A percentile compares a stretch with the other conserved stretches of the same genome.
Conservation (phyloP, 2,888 invertebrate species). For the Sericinus montela region DNA sequence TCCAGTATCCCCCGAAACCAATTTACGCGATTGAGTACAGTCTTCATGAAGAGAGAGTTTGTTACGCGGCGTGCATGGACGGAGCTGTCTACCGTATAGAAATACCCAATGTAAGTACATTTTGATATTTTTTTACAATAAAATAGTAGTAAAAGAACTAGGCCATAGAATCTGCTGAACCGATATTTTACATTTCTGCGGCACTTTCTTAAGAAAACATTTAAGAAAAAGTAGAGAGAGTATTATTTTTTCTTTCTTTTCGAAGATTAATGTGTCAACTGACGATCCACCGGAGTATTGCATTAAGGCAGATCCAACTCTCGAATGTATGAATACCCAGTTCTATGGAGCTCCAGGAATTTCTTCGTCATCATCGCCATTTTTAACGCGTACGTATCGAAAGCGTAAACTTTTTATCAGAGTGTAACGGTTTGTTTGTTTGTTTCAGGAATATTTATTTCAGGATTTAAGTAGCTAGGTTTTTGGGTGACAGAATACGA, state of each 20-base stretch:
- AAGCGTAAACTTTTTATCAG: too few species aligned
- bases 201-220: too few species aligned
- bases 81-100: conserved; percentile 61
- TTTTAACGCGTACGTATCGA: conserved; percentile 50
- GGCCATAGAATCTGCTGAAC: too few species aligned
- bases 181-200: too few species aligned
- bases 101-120: conserved; percentile 51
- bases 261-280: conserved; percentile 39
- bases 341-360: conserved; percentile 57
- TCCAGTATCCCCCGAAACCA: conserved; percentile 67
- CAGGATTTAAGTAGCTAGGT: too few species aligned
- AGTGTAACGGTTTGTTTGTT: too few species aligned
- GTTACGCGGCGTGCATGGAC: conserved; percentile 66
- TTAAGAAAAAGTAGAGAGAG: too few species aligned
- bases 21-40: conserved; percentile 62
- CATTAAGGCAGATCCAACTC: conserved; percentile 56
- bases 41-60: conserved; percentile 50
- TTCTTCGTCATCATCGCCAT: conserved; percentile 45
- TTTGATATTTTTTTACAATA: not conserved
- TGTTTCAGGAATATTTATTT: too few species aligned
- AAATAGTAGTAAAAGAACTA: too few species aligned
- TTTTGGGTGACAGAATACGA: too few species aligned
- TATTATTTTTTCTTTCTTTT: not conserved
- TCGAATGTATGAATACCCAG: conserved; percentile 58
- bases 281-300: conserved; percentile 44